These are phyloP conservation scores for Drosophila rubida DNA, from an alignment of 2,888 invertebrate genomes.

Conservation along the genomic window DNA sequence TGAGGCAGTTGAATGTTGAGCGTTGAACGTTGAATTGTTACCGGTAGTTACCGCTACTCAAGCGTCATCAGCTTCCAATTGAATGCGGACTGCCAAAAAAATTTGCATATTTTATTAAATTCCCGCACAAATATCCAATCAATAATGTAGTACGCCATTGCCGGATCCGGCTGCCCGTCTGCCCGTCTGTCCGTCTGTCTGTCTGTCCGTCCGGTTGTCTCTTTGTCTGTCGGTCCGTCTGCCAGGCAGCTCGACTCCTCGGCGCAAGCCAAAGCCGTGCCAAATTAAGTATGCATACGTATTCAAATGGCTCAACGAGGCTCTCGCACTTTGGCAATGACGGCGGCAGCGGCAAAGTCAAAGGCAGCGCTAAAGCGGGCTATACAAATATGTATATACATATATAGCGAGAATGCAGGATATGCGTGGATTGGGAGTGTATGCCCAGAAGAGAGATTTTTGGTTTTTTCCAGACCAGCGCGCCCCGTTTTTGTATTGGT, in stretches of 20 bases:
- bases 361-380: conserved; percentile 35
- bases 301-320: conserved; percentile 71
- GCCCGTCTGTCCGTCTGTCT: background rate
- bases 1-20: conserved; percentile 6
- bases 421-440: conserved; percentile 28
- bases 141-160: conserved; percentile 73
- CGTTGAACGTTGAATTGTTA: conserved; percentile 17
- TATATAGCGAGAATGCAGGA: conserved; percentile 34
- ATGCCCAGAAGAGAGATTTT: conserved; percentile 73
- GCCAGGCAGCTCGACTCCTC: background rate
- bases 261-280: conserved; percentile 58
- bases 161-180: conserved; percentile 52
- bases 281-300: conserved; percentile 79
- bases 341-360: conserved; percentile 32
- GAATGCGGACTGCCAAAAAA: conserved; percentile 57
- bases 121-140: conserved; percentile 78
- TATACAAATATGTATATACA: conserved; percentile 40
- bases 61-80: conserved; percentile 52
- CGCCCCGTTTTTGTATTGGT: conserved; percentile 44
- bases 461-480: conserved; percentile 68
- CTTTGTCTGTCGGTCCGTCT: background rate
- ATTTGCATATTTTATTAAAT: conserved; percentile 82
- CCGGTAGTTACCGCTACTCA: conserved; percentile 43
- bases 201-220: background rate
- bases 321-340: conserved; percentile 17